Evolutionary conservation across 37 sponge, comb jelly and placozoan species (phyloP).

Genomic region (Ianthella basta): DNA sequence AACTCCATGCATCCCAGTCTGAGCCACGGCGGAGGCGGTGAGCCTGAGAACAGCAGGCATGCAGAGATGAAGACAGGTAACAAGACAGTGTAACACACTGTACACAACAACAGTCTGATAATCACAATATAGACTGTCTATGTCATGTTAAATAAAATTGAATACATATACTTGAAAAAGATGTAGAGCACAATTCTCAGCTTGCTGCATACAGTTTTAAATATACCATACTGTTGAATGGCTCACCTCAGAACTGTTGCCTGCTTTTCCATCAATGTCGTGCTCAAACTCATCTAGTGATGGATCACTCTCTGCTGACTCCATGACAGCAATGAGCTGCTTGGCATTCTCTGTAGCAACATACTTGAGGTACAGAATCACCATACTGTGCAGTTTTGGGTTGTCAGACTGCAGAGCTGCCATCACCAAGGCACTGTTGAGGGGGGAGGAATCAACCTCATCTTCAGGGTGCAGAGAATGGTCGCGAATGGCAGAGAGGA

Average conservation of each 20-base stretch:
- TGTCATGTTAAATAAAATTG: no score
- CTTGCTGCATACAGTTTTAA: no score
- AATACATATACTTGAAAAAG: no score
- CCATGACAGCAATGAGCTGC: neutral
- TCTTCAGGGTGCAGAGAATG: constrained; percentile 5
- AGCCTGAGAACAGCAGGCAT: neutral
- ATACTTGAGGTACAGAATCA: constrained; percentile 21
- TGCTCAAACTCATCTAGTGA: constrained; percentile 6
- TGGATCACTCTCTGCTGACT: neutral
- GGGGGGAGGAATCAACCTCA: neutral
- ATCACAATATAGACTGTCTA: no score
- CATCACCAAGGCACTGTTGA: neutral
- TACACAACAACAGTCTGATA: no score
- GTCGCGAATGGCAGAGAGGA: neutral
- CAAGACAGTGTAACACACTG: no score
- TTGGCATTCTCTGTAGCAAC: constrained; percentile 19
- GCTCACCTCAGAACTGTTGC: neutral
- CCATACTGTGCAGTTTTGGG: constrained; percentile 31
- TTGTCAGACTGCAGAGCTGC: neutral
- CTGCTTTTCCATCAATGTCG: neutral
- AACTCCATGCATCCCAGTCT: constrained; percentile 36
- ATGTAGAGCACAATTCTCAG: no score
- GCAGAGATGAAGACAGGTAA: no score
- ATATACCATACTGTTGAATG: no score
- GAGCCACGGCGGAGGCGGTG: constrained; percentile 12